These are phyloP conservation scores for Jordanella pulchra DNA, from an alignment of 2,797 vertebrate species.

Conservation along the genomic window DNA sequence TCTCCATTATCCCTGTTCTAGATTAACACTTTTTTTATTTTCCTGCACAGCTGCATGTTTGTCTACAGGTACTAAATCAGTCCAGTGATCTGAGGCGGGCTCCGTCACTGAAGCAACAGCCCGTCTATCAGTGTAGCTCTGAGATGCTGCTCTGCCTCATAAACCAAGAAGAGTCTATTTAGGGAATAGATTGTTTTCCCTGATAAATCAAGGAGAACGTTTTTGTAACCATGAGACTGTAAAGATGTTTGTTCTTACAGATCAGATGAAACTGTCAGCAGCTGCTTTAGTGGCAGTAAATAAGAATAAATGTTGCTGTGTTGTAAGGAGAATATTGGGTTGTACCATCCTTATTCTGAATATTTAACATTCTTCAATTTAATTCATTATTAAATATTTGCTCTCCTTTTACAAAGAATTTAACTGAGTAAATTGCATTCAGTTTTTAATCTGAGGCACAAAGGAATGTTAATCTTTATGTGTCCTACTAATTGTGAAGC, in stretches of 20 bases:
- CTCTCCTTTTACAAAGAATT: neutral
- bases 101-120: slow-evolving; percentile 33
- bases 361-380: neutral
- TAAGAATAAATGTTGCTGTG: slow-evolving; percentile 36
- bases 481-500: neutral
- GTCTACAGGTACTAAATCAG: slow-evolving; percentile 34
- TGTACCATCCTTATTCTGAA: neutral
- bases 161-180: slow-evolving; percentile 43
- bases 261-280: slow-evolving; percentile 41
- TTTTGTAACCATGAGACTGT: neutral
- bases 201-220: slow-evolving; percentile 26
- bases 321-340: neutral
- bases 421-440: neutral
- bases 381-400: neutral
- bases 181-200: slow-evolving; percentile 24
- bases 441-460: neutral
- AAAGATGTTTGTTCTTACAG: slow-evolving; percentile 18
- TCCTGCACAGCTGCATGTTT: slow-evolving; percentile 12
- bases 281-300: slow-evolving; percentile 35
- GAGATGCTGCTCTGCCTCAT: slow-evolving; percentile 47
- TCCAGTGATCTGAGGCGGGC: slow-evolving; percentile 22
- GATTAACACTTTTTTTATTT: slow-evolving; percentile 20
- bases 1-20: slow-evolving; percentile 13
- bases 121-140: slow-evolving; percentile 38
- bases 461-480: neutral